Evolutionary conservation across 2,888 invertebrate genomes (phyloP), one percentile per base, ranked within the genome.

Genomic region (Acanthoscelides obtectus): DNA sequence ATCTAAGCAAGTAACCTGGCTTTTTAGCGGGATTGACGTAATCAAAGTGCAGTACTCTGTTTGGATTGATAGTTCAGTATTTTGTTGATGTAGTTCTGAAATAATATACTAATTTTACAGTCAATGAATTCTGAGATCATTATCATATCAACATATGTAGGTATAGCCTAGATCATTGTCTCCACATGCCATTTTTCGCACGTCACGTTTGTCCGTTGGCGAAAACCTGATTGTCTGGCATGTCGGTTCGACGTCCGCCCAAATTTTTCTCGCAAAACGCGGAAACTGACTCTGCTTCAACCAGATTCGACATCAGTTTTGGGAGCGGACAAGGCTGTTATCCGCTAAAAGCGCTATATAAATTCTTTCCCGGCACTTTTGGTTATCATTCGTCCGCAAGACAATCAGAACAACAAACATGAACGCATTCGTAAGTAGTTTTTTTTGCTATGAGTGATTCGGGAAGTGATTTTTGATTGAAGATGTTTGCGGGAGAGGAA

Each of bases 341-440:
- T 20, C 5, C 8, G 20, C 45, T 45, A n/a, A n/a, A n/a, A n/a
- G 12, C 12, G 20, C 5, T 66, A 66, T 66, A 66, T 21, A 66
- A 45, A 45, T 45, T 45, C 45, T 17, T 45, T 17, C 45, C 17
- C 45, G 45, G 45, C 66, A 66, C 21, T 21, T 66, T 66, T 66
- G 66, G 66, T 20, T 66, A 66, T 66, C 66, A 66, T 22, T 21
- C 66, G 20, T 66, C 45, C 21, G 71, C 75, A 76, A 72, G 70
- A 72, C 76, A 76, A 76, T 77, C 78, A 72, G 65, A 63, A 68
- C 72, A n/a, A 25, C 45, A 71, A 75, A 72, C 74, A 77, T 75
- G 75, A 75, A 75, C 73, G 71, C 75, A 75, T 72, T 74, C 67
- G 74, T 75, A 74, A 76, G 76, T 76, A 74, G 45, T 22, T n/a